A percentile compares a stretch with the other conserved stretches of the same genome.
phyloP scores from a whole-genome alignment of 2,797 vertebrate species.

The Tarsius wallacei region DNA sequence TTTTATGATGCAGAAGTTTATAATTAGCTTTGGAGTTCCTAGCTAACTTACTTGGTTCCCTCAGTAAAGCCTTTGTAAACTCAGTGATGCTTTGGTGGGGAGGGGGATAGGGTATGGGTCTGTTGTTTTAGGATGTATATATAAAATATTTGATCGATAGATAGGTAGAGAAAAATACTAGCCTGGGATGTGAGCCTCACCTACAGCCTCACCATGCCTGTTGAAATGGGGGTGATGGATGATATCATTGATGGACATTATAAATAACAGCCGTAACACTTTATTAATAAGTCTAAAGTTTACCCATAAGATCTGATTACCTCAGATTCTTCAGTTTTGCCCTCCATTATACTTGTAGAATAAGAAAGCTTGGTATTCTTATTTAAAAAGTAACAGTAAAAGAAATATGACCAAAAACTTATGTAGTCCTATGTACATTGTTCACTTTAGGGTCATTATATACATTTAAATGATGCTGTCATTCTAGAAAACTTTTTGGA shows the following conservation, averaged over 20 bases:
- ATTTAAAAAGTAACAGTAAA: neutral
- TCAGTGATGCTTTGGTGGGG: neutral
- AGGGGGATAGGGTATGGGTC: neutral
- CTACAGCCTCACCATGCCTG: neutral
- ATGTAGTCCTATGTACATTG: neutral
- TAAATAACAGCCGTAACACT: neutral
- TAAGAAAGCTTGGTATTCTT: neutral
- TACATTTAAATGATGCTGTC: neutral
- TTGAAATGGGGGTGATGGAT: neutral
- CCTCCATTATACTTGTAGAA: neutral
- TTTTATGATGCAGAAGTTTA: neutral
- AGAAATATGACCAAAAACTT: neutral
- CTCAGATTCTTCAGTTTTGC: constrained; percentile 16
- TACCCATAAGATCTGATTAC: neutral
- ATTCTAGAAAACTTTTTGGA: constrained; percentile 9
- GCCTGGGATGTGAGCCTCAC: neutral
- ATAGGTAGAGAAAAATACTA: neutral
- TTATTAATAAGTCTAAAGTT: constrained; percentile 12
- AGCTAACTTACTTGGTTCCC: neutral
- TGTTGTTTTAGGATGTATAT: neutral
- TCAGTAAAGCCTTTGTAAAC: constrained; percentile 10
- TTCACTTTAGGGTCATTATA: neutral
- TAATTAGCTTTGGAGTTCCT: neutral
- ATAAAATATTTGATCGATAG: neutral
- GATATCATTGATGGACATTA: neutral